Conservation (phyloP, 1,140 invertebrate species). For the Batillaria attramentaria region DNA sequence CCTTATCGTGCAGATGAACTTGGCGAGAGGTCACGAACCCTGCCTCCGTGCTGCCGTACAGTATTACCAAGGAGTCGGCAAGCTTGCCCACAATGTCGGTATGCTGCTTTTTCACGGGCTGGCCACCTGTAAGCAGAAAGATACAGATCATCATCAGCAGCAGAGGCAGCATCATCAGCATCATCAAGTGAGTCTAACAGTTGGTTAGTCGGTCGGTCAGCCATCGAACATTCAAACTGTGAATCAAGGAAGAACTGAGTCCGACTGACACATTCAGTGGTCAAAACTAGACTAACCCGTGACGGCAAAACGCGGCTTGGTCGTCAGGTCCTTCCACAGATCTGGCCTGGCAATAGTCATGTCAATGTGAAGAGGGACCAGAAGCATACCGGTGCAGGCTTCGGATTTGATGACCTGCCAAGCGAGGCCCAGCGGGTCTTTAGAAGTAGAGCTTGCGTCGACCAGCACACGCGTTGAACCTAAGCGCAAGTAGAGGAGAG, state of each 20-base stretch:
- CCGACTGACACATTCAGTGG: too few relatives aligned
- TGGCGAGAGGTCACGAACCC: background rate
- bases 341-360: background rate
- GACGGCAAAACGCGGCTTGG: background rate
- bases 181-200: too few relatives aligned
- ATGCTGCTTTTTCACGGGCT: background rate
- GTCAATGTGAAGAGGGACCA: background rate
- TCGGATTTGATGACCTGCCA: background rate
- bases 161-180: too few relatives aligned
- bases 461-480: slow-evolving; percentile 17
- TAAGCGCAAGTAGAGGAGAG: slow-evolving; percentile 27
- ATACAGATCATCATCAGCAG: too few relatives aligned
- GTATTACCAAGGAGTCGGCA: background rate
- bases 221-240: too few relatives aligned
- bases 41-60: background rate
- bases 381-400: background rate
- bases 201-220: too few relatives aligned
- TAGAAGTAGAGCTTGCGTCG: background rate
- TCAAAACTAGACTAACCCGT: background rate
- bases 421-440: background rate
- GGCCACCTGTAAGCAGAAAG: background rate
- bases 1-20: background rate
- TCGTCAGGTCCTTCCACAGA: background rate
- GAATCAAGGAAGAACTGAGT: too few relatives aligned
- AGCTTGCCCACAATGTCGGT: background rate